A percentile compares a stretch with the other conserved stretches of the same genome.
phyloP scores from a whole-genome alignment of 2,888 invertebrate species.

The Zhuqinia jingwanae region DNA sequence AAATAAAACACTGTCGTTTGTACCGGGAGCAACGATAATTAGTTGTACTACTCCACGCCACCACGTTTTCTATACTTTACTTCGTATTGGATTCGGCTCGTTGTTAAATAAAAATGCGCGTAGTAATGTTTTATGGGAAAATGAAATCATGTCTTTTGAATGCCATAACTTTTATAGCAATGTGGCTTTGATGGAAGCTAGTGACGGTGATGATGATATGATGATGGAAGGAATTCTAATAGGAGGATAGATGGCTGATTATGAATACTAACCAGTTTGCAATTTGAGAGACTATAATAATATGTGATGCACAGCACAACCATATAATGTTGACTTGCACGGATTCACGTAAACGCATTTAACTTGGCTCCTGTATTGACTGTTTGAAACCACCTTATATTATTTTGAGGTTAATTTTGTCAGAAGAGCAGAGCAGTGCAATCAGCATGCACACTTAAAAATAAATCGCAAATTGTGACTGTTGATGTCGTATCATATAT shows the following conservation, averaged over 20 bases:
- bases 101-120: slow-evolving; percentile 31
- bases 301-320: slow-evolving; percentile 43
- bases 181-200: slow-evolving; percentile 13
- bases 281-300: too few species aligned
- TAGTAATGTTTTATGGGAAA: not conserved
- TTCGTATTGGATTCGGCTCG: not conserved
- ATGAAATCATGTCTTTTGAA: slow-evolving; percentile 8
- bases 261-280: slow-evolving; percentile 27
- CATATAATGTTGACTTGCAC: slow-evolving; percentile 30
- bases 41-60: slow-evolving; percentile 18
- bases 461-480: slow-evolving; percentile 4
- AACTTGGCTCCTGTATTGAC: not conserved
- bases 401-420: slow-evolving; percentile 19
- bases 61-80: slow-evolving; percentile 17
- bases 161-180: slow-evolving; percentile 25
- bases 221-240: slow-evolving; percentile 35
- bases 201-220: too few species aligned
- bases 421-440: not conserved
- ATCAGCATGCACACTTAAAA: not conserved
- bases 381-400: not conserved
- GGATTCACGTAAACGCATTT: not conserved
- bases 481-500: too few species aligned
- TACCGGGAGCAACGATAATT: slow-evolving; percentile 6
- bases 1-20: slow-evolving; percentile 22
- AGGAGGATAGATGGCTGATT: not conserved